phyloP scores from a whole-genome alignment of 1,140 invertebrate species.

The Potamilus streckersoni region DNA sequence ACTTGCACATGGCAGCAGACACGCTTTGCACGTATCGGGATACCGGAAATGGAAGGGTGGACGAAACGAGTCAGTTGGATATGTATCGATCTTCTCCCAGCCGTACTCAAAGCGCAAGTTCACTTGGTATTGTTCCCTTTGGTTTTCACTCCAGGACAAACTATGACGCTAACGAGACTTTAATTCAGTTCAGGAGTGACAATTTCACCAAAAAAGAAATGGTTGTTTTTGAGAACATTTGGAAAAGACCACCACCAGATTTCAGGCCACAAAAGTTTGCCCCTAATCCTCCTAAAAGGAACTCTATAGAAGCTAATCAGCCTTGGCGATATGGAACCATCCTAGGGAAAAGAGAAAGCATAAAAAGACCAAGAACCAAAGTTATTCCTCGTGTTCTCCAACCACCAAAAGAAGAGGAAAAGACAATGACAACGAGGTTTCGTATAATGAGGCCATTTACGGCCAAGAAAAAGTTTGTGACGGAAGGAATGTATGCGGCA shows the following conservation, averaged over 20 bases:
- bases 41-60: too few species aligned
- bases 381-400: constrained; percentile 44
- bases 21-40: too few species aligned
- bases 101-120: constrained; percentile 17
- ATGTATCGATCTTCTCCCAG: constrained; percentile 5
- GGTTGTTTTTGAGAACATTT: constrained; percentile 53
- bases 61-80: too few species aligned
- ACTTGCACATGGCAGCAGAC: too few species aligned
- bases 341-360: constrained; percentile 45
- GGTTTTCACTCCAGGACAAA: constrained; percentile 61
- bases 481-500: constrained; percentile 48
- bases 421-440: constrained; percentile 45
- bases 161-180: constrained; percentile 56
- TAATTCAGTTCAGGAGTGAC: constrained; percentile 57
- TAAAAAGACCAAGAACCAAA: constrained; percentile 38
- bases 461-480: constrained; percentile 59
- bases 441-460: constrained; percentile 56
- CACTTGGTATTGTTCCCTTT: constrained; percentile 50
- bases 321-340: constrained; percentile 62
- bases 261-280: constrained; percentile 59
- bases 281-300: constrained; percentile 60
- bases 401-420: constrained; percentile 23
- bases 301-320: constrained; percentile 58
- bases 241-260: constrained; percentile 63
- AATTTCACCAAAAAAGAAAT: constrained; percentile 33